Evolutionary conservation across 2,888 invertebrate genomes (phyloP).

Genomic region (Rhorus exstirpatorius): DNA sequence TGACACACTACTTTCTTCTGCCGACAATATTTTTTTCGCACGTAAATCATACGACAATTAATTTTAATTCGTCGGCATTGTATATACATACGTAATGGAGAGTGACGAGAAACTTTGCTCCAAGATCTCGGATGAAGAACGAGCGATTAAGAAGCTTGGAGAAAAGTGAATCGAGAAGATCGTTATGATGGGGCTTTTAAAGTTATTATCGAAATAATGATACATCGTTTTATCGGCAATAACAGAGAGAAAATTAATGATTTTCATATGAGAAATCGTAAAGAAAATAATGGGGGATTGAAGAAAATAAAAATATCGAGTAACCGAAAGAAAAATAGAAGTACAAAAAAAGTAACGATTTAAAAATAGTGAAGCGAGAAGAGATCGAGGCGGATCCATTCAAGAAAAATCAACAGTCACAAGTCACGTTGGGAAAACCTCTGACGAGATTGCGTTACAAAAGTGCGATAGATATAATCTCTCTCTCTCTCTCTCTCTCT

Average conservation of each 20-base stretch:
- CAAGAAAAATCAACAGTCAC: neutral
- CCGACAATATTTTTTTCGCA: slow-evolving; percentile 37
- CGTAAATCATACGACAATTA: slow-evolving; percentile 51
- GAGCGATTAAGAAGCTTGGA: neutral
- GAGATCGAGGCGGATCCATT: neutral
- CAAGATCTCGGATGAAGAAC: neutral
- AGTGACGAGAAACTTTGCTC: slow-evolving; percentile 14
- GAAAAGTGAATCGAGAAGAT: neutral
- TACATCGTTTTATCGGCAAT: neutral
- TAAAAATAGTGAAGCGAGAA: too few species aligned
- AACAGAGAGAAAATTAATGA: neutral
- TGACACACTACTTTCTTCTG: slow-evolving; percentile 8
- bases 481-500: slow-evolving; percentile 28
- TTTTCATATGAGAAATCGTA: neutral
- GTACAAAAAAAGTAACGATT: neutral
- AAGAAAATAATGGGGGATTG: neutral
- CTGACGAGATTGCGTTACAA: too few species aligned
- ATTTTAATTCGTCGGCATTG: slow-evolving; percentile 47
- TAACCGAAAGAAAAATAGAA: neutral
- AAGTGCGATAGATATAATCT: neutral
- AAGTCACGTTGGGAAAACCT: neutral
- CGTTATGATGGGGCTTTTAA: neutral
- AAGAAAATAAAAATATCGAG: neutral
- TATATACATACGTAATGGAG: neutral
- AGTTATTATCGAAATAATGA: neutral